Evolutionary conservation across 2,113 vertebrate species (phyloP), one percentile per base, ranked within the genome.

Genomic region (Camelus dromedarius): DNA sequence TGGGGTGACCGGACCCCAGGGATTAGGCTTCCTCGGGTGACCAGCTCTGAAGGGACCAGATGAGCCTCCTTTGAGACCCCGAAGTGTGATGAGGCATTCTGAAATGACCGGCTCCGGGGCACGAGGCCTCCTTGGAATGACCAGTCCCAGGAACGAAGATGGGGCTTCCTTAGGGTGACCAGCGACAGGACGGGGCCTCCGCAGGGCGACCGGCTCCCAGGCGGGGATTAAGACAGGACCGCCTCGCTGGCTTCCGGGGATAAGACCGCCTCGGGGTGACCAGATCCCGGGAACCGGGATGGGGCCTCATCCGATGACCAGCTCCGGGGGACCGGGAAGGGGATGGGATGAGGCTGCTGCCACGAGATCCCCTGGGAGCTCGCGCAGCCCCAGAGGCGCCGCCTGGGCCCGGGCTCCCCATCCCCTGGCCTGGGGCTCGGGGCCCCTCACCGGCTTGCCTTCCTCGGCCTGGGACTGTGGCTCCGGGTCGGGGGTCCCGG

Each of bases 401-500:
- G 70, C 73, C 28, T 62, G 2, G 24, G 13, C 38, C 12, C 46
- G 2, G 5, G 22, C 14, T 32, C 30, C 28, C 6, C 15, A 54
- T 28, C 12, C 38, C 28, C 8, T 15, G 35, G 28, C 15, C 14
- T 3, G 89, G 22, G n/a, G 22, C 77, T 54, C 80, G 62, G 46
- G 62, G 62, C 14, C 76, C 32, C 50, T 14, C 81, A 32, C 8
- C 6, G 50, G 32, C 28, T 26, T 30, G 60, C 22, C 60, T 26
- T 28, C 60, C 60, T 62, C 60, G 10, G 60, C 28, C 32, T 35
- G 50, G 32, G 50, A 1, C 32, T 24, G 75, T 5, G 8, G 22
- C 0, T 8, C 12, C 19, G 20, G 0, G 32, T 13, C 14, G 52
- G 48, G 11, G 2, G 52, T 16, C 52, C 22, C 1, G 13, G n/a